Base-by-base conservation (phyloP, 2,888 invertebrate genomes). In the Drosophila hamatofila region DNA sequence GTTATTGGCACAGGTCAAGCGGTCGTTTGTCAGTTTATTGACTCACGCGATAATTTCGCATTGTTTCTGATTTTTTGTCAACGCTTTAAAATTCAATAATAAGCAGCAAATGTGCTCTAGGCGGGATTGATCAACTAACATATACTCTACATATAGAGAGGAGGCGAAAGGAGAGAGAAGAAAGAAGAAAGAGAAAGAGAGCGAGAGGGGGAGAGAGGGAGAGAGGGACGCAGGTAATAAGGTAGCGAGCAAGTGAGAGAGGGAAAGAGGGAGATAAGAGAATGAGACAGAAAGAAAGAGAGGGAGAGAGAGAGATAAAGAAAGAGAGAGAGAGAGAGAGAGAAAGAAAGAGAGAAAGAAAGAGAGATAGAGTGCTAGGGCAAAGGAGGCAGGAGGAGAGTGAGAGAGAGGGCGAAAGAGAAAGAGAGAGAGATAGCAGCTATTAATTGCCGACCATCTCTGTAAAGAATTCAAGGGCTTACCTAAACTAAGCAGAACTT, bases 21-120 rank as follows among this genome's bases (percentile, higher is more conserved):
- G 62, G 59, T 62, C 67, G 62, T 42, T 65, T 18, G 59, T 27
- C 87, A 83, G 82, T 82, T 87, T 83, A 78, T 83, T 87, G 87
- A 87, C 82, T 72, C 69, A 30, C 16, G 84, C 78, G 84, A 83
- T 87, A 70, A 87, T 75, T 75, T 78, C 25, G 54, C 35, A 64
- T 52, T 63, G 39, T 49, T 55, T 39, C 27, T 12, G 46, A n/a
- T 18, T 62, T 63, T 39, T 49, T 64, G 30, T 33, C 21, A 30
- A 7, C 37, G 61, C 14, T 37, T 46, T 39, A 27, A 48, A 48
- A 18, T 58, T 25, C 7, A 58, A 48, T 44, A 37, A 37, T 18
- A 37, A 25, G 44, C 18, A 27, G 21, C 5, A 16, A 41, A 6
- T 16, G 11, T 16, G n/a, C 25, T 8, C 16, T 16, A 16, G 54